Conservation (phyloP, 2,113 vertebrate genomes). For the Xiphophorus maculatus region DNA sequence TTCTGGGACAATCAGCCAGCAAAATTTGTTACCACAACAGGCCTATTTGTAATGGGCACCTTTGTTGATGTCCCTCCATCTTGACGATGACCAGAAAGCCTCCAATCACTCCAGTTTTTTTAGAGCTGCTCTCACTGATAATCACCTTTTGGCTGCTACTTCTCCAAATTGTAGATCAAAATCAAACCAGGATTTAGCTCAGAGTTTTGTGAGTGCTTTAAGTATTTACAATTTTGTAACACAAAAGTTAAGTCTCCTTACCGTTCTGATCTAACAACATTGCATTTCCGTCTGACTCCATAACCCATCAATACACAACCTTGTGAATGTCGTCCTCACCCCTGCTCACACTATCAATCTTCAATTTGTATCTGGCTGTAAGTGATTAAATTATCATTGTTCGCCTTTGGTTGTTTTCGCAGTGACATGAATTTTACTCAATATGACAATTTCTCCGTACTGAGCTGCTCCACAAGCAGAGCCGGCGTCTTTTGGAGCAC, state of each 20-base stretch:
- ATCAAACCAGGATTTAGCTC: background rate
- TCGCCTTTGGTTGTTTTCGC: background rate
- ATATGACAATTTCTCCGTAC: background rate
- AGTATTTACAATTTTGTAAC: background rate
- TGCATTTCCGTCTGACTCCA: background rate
- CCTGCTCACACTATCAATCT: background rate
- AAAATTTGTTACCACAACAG: too few species aligned
- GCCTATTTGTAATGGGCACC: background rate
- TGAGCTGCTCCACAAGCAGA: background rate
- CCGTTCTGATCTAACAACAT: background rate
- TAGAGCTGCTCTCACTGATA: background rate
- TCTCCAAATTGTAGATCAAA: too few species aligned
- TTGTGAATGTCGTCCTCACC: background rate
- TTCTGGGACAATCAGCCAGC: too few species aligned
- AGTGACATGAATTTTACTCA: background rate
- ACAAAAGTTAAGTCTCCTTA: background rate
- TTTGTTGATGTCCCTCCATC: background rate
- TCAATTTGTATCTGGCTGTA: background rate
- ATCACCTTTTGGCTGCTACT: too few species aligned
- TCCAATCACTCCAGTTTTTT: background rate
- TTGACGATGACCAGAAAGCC: background rate
- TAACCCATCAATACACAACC: background rate
- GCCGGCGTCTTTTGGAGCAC: background rate
- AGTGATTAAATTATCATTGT: background rate
- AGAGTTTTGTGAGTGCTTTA: background rate